Conservation (phyloP, 2,113 vertebrate genomes). For the Mus pahari region DNA sequence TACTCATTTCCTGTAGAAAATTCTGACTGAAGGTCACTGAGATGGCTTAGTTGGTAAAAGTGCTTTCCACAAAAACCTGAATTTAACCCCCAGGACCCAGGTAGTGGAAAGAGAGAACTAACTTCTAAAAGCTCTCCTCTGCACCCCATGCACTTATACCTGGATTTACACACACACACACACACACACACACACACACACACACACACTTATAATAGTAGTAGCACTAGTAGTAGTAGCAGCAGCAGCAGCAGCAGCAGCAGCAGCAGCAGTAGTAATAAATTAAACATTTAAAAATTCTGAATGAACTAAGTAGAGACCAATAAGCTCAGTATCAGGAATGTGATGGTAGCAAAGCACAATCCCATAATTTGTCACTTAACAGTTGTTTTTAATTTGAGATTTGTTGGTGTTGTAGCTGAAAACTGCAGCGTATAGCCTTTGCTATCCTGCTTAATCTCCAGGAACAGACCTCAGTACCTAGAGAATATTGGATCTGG, state of each 20-base stretch:
- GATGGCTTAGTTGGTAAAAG: neutral
- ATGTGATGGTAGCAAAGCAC: conserved; percentile 12
- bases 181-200: neutral
- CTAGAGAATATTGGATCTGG: too few species aligned
- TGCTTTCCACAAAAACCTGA: neutral
- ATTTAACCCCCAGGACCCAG: neutral
- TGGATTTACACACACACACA: neutral
- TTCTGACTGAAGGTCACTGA: neutral
- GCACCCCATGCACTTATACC: neutral
- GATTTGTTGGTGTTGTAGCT: conserved; percentile 58
- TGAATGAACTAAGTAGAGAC: conserved; percentile 36
- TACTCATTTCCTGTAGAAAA: conserved; percentile 2
- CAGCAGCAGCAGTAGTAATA: neutral
- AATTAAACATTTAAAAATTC: neutral
- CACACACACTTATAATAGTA: too few species aligned
- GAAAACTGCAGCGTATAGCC: neutral
- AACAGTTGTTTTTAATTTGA: conserved; percentile 54
- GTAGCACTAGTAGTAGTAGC: too few species aligned
- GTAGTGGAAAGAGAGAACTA: neutral
- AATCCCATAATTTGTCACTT: conserved; percentile 39
- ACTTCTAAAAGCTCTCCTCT: neutral
- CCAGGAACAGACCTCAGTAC: too few species aligned
- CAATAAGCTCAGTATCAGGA: conserved; percentile 31
- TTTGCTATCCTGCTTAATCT: too few species aligned
- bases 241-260: too few species aligned